Percentiles rank a stretch among this genome's conserved stretches.
These are phyloP conservation scores for Caenorhabditis zanzibari DNA, from an alignment of 2,888 invertebrate species.

Conservation along the genomic window DNA sequence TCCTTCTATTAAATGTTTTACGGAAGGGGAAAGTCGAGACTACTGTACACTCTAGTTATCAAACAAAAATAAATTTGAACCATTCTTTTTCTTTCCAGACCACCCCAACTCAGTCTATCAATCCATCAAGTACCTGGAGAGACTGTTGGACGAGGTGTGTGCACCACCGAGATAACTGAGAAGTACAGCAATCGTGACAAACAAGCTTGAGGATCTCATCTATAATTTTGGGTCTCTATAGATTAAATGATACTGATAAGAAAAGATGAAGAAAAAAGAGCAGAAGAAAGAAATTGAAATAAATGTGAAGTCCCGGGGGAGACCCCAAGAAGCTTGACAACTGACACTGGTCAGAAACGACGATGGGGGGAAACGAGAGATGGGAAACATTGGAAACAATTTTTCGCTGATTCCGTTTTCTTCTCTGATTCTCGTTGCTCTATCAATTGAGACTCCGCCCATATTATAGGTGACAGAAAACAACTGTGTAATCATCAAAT, in stretches of 20 bases:
- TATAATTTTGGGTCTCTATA: background rate
- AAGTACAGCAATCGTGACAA: slow-evolving; percentile 2
- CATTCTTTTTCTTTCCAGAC: too few species aligned
- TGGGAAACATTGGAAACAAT: slow-evolving; percentile 46
- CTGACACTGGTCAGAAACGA: slow-evolving; percentile 53
- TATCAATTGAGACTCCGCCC: slow-evolving; percentile 26
- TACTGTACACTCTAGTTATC: too few species aligned
- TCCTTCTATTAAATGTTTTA: too few species aligned
- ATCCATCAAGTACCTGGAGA: slow-evolving; percentile 24
- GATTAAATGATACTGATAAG: slow-evolving; percentile 33
- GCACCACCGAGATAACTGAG: background rate
- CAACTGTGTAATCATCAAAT: slow-evolving; percentile 3
- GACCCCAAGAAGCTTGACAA: slow-evolving; percentile 31
- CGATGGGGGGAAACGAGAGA: slow-evolving; percentile 4
- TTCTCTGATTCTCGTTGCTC: slow-evolving; percentile 30
- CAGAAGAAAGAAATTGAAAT: slow-evolving; percentile 23
- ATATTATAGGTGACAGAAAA: slow-evolving; percentile 15
- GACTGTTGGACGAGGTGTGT: slow-evolving; percentile 27
- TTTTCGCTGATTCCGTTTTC: slow-evolving; percentile 16
- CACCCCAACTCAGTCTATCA: background rate
- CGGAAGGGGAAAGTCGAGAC: too few species aligned
- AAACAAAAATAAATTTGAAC: too few species aligned
- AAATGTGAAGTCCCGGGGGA: background rate
- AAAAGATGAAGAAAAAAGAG: slow-evolving; percentile 1
- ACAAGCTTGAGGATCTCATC: slow-evolving; percentile 21